A percentile compares a stretch with the other conserved stretches of the same genome.
Evolutionary conservation across 2,888 invertebrate genomes (phyloP).

Genomic region (Lochmaea capreae): DNA sequence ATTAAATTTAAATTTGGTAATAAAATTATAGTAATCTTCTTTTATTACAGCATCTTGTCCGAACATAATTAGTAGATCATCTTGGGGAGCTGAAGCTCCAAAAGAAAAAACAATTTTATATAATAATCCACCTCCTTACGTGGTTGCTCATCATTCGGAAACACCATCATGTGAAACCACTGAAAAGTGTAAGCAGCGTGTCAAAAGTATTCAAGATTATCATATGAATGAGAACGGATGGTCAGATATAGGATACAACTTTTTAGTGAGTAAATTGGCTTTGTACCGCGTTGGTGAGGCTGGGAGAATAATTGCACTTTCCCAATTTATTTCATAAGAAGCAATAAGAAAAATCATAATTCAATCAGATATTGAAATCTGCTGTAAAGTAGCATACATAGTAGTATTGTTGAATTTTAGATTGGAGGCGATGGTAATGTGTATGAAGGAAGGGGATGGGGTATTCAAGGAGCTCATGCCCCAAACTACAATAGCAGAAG

Average conservation of each 20-base stretch:
- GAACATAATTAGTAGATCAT: constrained; percentile 59
- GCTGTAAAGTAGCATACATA: too few species aligned
- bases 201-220: constrained; percentile 62
- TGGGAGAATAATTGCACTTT: too few species aligned
- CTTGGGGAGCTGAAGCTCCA: constrained; percentile 65
- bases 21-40: too few species aligned
- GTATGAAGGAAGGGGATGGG: constrained; percentile 77
- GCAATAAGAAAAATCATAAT: too few species aligned
- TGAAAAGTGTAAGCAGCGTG: constrained; percentile 60
- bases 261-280: constrained; percentile 56
- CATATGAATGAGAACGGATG: constrained; percentile 57
- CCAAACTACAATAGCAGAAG: constrained; percentile 71
- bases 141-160: constrained; percentile 66
- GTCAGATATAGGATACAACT: constrained; percentile 63
- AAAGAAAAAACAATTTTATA: constrained; percentile 44
- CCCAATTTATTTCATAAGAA: too few species aligned
- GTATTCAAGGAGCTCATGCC: constrained; percentile 71
- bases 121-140: constrained; percentile 60
- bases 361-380: too few species aligned
- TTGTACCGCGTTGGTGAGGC: neutral
- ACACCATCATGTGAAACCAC: constrained; percentile 59
- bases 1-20: too few species aligned
- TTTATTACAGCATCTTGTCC: constrained; percentile 49
- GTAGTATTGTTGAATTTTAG: constrained; percentile 52
- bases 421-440: constrained; percentile 75